Conservation (phyloP, 2,888 invertebrate species). For the Ferrisia virgata region DNA sequence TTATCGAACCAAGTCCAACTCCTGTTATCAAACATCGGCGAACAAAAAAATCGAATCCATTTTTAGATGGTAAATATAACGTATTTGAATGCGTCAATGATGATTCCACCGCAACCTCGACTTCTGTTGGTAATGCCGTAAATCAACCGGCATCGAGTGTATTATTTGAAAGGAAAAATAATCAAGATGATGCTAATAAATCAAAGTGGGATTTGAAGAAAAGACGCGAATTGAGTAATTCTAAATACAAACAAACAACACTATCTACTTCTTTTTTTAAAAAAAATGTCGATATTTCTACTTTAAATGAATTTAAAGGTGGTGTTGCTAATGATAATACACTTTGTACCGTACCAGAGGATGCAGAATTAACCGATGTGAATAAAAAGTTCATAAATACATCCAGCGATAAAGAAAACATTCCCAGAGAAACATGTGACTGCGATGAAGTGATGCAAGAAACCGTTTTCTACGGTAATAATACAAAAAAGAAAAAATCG, state of each 20-base stretch:
- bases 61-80: background rate
- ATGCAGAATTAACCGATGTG: background rate
- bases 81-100: background rate
- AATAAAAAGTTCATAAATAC: background rate
- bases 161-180: background rate
- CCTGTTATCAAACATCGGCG: background rate
- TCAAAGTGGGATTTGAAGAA: conserved; percentile 28
- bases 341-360: background rate
- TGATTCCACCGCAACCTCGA: background rate
- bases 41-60: background rate
- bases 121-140: background rate
- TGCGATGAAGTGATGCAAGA: background rate
- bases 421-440: background rate
- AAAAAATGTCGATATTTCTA: conserved; percentile 30
- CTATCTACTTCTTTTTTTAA: background rate
- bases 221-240: background rate
- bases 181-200: background rate
- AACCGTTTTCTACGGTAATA: background rate
- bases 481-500: background rate
- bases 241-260: conserved; percentile 40
- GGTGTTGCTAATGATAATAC: background rate
- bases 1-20: background rate
- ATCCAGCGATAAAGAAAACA: background rate
- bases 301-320: background rate
- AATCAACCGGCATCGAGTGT: background rate